phyloP scores from a whole-genome alignment of 2,888 invertebrate genomes.

The Drosophila kokeensis region DNA sequence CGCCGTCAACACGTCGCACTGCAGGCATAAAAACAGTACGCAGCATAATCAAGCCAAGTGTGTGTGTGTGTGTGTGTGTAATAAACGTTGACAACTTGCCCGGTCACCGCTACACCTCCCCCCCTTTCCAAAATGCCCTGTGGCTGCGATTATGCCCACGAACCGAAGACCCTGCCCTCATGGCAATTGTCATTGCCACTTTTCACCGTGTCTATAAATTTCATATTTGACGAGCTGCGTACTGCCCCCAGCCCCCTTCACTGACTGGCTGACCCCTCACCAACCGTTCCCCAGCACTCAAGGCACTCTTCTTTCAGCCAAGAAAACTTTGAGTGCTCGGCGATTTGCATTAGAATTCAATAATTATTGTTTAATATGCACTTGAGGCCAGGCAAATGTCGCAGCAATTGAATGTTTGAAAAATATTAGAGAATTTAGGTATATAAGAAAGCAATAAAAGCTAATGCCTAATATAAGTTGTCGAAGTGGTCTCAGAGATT shows the following conservation, averaged over 20 bases:
- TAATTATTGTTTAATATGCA: slow-evolving; percentile 77
- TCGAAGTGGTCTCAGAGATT: background rate
- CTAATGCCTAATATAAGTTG: background rate
- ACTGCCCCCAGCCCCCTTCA: slow-evolving; percentile 7
- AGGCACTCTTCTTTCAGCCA: slow-evolving; percentile 30
- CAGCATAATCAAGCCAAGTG: slow-evolving; percentile 67
- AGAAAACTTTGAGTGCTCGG: slow-evolving; percentile 18
- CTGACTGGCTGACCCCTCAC: background rate
- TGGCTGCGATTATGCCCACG: slow-evolving; percentile 73
- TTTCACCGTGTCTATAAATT: slow-evolving; percentile 73
- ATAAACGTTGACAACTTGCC: slow-evolving; percentile 69
- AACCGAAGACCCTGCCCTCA: slow-evolving; percentile 52
- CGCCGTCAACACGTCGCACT: slow-evolving; percentile 72
- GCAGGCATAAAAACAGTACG: slow-evolving; percentile 77
- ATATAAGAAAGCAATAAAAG: slow-evolving; percentile 3
- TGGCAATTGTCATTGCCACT: slow-evolving; percentile 74
- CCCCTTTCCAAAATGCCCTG: slow-evolving; percentile 34
- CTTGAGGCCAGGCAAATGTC: slow-evolving; percentile 55
- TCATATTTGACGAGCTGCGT: slow-evolving; percentile 64
- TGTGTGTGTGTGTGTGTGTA: slow-evolving; percentile 32
- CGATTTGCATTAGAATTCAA: slow-evolving; percentile 70
- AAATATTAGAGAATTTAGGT: background rate
- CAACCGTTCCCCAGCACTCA: slow-evolving; percentile 36
- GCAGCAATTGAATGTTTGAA: slow-evolving; percentile 28
- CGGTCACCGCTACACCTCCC: slow-evolving; percentile 43